Base-by-base conservation (phyloP, 2,113 vertebrate genomes). In the Ailurus styani region DNA sequence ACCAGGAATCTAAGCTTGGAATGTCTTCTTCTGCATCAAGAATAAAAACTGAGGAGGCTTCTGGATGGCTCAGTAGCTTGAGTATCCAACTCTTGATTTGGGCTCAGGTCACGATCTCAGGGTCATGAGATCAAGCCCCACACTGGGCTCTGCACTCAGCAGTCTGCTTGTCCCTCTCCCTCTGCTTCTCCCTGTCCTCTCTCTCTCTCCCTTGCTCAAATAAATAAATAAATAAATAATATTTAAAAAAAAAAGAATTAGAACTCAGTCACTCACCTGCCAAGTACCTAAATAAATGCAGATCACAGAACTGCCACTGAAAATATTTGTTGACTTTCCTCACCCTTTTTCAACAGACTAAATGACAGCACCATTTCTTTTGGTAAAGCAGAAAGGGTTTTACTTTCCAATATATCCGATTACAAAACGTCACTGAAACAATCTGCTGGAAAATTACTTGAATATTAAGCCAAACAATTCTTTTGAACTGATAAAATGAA, bases 401-500 rank as follows among this genome's bases (percentile, higher is more conserved):
- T 91, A 85, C 25, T 81, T 92, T 75, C 64, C 50, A 95, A 66
- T 60, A 85, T 42, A 93, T 54, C 52, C 27, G 47, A 66, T 45
- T 50, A 54, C 21, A 52, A 66, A 95, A 68, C 17, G 2, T 52
- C 91, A 95, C 20, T 57, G 17, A 88, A 79, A 91, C 23, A 87
- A 73, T 50, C 52, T 84, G 93, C 29, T 85, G 72, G n/a, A 78
- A 95, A 93, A 79, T 68, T 73, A 88, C 25, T 62, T 85, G 68
- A 97, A 72, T 70, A 75, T 83, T 75, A 92, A 96, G 64, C 6
- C 62, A 93, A 91, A 52, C 7, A 54, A 90, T n/a, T 23, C 34
- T 47, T 90, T 60, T 60, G 75, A 86, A 95, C 9, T 54, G 40
- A 96, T 45, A 86, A 94, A 90, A 82, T 83, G 21, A 94, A 85